Conservation (phyloP, 2,888 invertebrate species). For the Caenorhabditis angaria region DNA sequence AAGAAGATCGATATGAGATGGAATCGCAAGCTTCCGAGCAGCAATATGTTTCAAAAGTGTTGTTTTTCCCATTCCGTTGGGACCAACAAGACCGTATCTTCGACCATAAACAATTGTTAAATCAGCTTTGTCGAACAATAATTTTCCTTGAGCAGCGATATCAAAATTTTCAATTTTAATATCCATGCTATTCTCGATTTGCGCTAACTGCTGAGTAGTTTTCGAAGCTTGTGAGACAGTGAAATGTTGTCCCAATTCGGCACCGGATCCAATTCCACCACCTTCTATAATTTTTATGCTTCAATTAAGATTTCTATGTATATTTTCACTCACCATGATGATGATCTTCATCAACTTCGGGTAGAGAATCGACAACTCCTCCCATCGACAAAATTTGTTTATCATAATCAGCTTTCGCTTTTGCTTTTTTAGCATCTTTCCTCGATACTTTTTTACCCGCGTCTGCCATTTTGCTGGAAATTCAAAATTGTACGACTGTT, state of each 20-base stretch:
- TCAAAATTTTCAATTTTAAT: constrained; percentile 97
- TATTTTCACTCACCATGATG: constrained; percentile 15
- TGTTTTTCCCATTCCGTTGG: constrained; percentile 98
- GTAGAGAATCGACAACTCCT: constrained; percentile 56
- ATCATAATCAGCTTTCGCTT: constrained; percentile 62
- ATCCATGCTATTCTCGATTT: constrained; percentile 89
- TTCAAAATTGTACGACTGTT: no score
- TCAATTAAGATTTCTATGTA: no score
- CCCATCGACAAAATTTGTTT: constrained; percentile 67
- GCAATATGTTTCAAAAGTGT: constrained; percentile 92
- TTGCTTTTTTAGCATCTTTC: constrained; percentile 55
- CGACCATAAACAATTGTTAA: constrained; percentile 90
- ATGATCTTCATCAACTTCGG: constrained; percentile 26
- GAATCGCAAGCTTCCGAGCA: constrained; percentile 88
- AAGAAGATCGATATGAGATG: constrained; percentile 92
- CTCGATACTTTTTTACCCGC: constrained; percentile 41
- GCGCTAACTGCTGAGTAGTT: constrained; percentile 77
- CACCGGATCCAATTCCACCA: constrained; percentile 70
- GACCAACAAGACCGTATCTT: constrained; percentile 95
- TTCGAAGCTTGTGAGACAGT: constrained; percentile 86
- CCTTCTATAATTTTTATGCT: constrained; percentile 26
- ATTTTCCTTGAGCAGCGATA: constrained; percentile 95
- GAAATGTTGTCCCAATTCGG: constrained; percentile 88
- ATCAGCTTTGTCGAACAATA: constrained; percentile 93
- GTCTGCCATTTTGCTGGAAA: constrained; percentile 28